Evolutionary conservation across 2,888 invertebrate species (phyloP).

Genomic region (Caprella mutica): DNA sequence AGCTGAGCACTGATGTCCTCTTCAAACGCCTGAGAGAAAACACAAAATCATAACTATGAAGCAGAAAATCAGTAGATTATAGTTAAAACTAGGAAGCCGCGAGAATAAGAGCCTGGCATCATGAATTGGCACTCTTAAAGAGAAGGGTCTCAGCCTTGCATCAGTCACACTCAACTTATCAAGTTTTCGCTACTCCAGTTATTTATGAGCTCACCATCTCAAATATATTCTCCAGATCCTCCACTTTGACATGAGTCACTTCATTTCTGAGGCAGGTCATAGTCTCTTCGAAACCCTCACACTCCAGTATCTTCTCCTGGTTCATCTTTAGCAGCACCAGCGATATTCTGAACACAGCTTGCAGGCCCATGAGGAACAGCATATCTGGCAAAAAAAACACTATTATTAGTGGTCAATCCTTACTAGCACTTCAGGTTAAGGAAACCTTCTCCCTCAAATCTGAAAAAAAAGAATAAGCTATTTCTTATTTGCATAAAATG

Average conservation of each 20-base stretch:
- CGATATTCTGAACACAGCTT: conserved; percentile 80
- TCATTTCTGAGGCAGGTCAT: conserved; percentile 82
- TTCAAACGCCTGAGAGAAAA: conserved; percentile 48
- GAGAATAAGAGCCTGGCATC: too few relatives aligned
- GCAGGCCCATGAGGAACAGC: conserved; percentile 76
- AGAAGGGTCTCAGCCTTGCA: too few relatives aligned
- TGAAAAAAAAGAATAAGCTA: too few relatives aligned
- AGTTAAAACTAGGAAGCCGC: conserved; percentile 10
- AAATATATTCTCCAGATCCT: conserved; percentile 64
- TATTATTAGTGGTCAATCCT: too few relatives aligned
- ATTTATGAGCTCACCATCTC: conserved; percentile 53
- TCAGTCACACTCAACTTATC: too few relatives aligned
- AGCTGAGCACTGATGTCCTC: conserved; percentile 67
- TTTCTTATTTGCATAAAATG: too few relatives aligned
- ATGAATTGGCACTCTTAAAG: too few relatives aligned
- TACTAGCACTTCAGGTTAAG: too few relatives aligned
- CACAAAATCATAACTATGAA: neutral
- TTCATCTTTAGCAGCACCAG: conserved; percentile 72
- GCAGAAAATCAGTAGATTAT: too few relatives aligned
- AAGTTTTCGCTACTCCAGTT: too few relatives aligned
- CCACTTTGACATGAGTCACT: conserved; percentile 43
- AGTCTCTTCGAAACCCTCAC: conserved; percentile 82
- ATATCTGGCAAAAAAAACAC: conserved; percentile 60
- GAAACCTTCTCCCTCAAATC: too few relatives aligned
- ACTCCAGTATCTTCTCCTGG: conserved; percentile 66